phyloP scores from a whole-genome alignment of 2,797 vertebrate genomes.

The Peromyscus aztecus region DNA sequence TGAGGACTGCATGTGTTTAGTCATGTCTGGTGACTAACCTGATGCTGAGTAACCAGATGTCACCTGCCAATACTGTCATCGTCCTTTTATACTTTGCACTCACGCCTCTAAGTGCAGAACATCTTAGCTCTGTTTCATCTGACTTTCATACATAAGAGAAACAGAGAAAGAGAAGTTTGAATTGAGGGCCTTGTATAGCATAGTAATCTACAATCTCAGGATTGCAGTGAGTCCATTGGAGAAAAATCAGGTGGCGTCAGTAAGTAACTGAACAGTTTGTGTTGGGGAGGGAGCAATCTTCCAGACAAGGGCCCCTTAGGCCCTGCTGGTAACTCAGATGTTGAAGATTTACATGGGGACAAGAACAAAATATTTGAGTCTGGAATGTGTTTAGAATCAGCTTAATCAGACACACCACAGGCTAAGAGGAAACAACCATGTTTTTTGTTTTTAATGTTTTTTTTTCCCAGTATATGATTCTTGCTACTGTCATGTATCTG shows the following conservation, averaged over 20 bases:
- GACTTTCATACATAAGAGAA: conserved; percentile 27
- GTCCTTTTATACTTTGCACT: not conserved
- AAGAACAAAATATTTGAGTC: not conserved
- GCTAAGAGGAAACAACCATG: not conserved
- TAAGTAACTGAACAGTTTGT: fast-evolving
- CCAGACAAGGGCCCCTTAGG: not conserved
- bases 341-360: not conserved
- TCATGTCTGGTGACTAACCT: not conserved
- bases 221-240: fast-evolving
- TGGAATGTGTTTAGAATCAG: not conserved
- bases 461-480: fast-evolving
- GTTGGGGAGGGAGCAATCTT: not conserved
- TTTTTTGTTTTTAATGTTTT: not conserved
- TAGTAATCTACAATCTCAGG: not conserved
- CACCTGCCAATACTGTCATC: not conserved
- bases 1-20: not conserved
- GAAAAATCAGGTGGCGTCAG: fast-evolving
- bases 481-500: not conserved
- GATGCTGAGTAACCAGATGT: not conserved
- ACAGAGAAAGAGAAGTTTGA: not conserved
- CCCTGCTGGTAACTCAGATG: not conserved
- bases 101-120: not conserved
- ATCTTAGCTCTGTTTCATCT: not conserved
- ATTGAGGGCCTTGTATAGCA: fast-evolving
- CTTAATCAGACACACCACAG: not conserved